These are phyloP conservation scores for Neoscelio sp. DNA, from an alignment of 2,888 invertebrate species.

Conservation along the genomic window DNA sequence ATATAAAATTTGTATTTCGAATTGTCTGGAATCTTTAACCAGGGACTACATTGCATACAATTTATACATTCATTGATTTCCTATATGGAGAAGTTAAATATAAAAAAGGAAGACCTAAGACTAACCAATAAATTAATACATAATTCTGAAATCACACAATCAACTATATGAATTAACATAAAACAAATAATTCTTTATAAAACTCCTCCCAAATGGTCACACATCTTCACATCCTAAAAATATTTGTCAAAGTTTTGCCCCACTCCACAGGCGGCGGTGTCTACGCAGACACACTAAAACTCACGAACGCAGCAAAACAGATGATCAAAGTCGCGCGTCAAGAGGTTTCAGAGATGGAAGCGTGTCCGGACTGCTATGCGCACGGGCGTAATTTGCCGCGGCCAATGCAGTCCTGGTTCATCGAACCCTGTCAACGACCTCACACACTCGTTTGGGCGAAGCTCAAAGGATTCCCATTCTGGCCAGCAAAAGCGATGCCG, in stretches of 20 bases:
- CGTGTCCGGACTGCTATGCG: constrained; percentile 97
- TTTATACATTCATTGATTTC: no score
- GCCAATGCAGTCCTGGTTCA: constrained; percentile 92
- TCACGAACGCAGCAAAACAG: constrained; percentile 90
- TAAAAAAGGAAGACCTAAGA: not conserved
- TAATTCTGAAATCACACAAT: no score
- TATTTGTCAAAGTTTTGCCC: no score
- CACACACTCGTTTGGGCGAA: constrained; percentile 98
- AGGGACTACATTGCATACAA: no score
- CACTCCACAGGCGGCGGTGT: constrained; percentile 86
- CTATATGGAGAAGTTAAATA: no score
- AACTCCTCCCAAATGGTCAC: no score
- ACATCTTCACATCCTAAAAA: no score
- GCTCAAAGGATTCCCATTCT: constrained; percentile 97
- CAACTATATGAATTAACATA: no score
- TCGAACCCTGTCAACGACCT: constrained; percentile 94
- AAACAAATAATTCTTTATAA: no score
- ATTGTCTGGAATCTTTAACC: no score
- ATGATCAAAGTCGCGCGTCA: constrained; percentile 93
- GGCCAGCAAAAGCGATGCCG: constrained; percentile 97
- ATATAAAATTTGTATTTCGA: no score
- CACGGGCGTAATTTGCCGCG: constrained; percentile 86
- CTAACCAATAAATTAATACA: not conserved
- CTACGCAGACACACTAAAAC: constrained; percentile 85
- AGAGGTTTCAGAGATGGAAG: constrained; percentile 96